These are phyloP conservation scores for Brachionus sp. DNA, from an alignment of 1,140 invertebrate genomes.

Conservation along the genomic window DNA sequence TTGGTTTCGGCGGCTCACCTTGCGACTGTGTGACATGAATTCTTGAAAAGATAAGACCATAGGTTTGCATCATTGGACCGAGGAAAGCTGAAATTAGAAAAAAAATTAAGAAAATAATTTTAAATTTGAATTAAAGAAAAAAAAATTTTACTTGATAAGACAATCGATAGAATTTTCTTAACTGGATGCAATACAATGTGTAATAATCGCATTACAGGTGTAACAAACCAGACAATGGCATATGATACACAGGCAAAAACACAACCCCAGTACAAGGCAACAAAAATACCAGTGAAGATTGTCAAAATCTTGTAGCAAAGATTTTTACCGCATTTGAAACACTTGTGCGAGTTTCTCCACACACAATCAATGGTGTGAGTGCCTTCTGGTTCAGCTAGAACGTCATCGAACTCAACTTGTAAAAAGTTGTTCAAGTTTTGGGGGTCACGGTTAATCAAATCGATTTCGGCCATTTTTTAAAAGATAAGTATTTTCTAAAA, in stretches of 20 bases:
- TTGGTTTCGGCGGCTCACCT: conserved; percentile 37
- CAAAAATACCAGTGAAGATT: conserved; percentile 66
- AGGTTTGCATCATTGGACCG: background rate
- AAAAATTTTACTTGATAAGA: conserved; percentile 45
- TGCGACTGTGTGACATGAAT: conserved; percentile 22
- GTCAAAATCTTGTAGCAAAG: conserved; percentile 70
- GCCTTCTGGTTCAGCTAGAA: conserved; percentile 73
- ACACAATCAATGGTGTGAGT: conserved; percentile 71
- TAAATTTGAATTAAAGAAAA: conserved; percentile 27
- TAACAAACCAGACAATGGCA: conserved; percentile 58
- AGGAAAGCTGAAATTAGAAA: background rate
- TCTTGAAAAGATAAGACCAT: background rate
- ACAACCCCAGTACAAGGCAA: conserved; percentile 68
- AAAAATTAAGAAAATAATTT: background rate
- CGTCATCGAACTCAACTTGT: conserved; percentile 66
- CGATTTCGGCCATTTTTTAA: conserved; percentile 41
- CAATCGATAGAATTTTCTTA: conserved; percentile 49
- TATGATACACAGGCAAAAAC: conserved; percentile 73
- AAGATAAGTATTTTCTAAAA: background rate
- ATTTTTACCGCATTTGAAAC: conserved; percentile 68
- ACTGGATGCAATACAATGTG: conserved; percentile 50
- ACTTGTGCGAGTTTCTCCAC: conserved; percentile 69
- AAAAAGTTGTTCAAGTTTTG: conserved; percentile 47
- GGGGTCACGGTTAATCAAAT: conserved; percentile 47
- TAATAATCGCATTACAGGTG: conserved; percentile 53